These are phyloP conservation scores for Brachionus sp. DNA, from an alignment of 1,140 invertebrate genomes.

Conservation along the genomic window DNA sequence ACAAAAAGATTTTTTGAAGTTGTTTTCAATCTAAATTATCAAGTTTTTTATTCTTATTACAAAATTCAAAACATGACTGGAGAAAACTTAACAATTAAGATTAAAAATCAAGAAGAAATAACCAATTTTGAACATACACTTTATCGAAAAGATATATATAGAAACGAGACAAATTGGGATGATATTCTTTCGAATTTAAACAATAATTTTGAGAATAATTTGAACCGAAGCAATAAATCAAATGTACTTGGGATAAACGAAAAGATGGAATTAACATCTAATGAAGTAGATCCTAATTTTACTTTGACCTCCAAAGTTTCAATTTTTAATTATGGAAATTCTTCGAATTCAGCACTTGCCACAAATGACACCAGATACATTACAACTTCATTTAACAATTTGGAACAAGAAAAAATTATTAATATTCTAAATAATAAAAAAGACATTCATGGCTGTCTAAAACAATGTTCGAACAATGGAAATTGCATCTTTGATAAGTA, in stretches of 20 bases:
- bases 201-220: no score
- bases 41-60: neutral
- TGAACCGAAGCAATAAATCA: no score
- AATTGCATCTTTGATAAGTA: neutral
- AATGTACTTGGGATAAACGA: no score
- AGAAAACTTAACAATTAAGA: neutral
- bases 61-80: neutral
- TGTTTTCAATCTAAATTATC: neutral
- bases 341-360: no score
- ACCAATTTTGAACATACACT: neutral
- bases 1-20: neutral
- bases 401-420: neutral
- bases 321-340: no score
- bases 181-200: no score
- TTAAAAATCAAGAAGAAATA: neutral
- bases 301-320: no score
- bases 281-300: no score
- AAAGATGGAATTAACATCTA: no score
- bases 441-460: neutral
- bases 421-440: neutral
- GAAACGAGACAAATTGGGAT: neutral
- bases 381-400: neutral
- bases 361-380: no score
- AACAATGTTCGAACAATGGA: neutral
- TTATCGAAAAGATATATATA: neutral